A percentile compares a stretch with the other conserved stretches of the same genome.
Evolutionary conservation across 2,113 vertebrate species (phyloP).

Genomic region (Caracal caracal): DNA sequence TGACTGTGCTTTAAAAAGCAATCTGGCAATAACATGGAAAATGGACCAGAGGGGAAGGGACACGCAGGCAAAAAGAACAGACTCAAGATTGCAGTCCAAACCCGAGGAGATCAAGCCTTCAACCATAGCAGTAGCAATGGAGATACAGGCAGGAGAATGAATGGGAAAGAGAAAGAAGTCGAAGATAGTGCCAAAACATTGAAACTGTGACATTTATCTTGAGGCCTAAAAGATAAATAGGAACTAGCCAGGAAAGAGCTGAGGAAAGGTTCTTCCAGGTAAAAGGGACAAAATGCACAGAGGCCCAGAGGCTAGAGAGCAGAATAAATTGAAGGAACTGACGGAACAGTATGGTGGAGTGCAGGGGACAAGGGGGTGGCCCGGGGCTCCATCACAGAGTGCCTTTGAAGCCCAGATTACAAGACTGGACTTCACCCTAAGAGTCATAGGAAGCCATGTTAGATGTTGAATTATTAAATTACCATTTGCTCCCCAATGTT

Average conservation of each 20-base stretch:
- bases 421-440: background rate
- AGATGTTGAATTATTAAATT: constrained; percentile 29
- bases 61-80: background rate
- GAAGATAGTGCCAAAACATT: constrained; percentile 22
- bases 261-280: background rate
- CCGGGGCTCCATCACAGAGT: background rate
- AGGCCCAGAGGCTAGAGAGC: background rate
- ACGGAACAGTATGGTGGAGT: background rate
- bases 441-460: background rate
- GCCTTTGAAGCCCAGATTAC: background rate
- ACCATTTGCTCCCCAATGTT: background rate
- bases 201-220: constrained; percentile 1
- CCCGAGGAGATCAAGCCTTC: background rate
- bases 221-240: background rate
- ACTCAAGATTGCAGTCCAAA: background rate
- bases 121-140: background rate
- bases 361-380: background rate
- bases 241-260: background rate
- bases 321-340: background rate
- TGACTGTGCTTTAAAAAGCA: background rate
- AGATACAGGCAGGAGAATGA: background rate
- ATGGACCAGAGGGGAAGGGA: background rate
- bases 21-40: background rate
- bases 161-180: background rate
- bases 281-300: background rate